Conservation (phyloP, 2,888 invertebrate species). For the Synergus laeviventris region DNA sequence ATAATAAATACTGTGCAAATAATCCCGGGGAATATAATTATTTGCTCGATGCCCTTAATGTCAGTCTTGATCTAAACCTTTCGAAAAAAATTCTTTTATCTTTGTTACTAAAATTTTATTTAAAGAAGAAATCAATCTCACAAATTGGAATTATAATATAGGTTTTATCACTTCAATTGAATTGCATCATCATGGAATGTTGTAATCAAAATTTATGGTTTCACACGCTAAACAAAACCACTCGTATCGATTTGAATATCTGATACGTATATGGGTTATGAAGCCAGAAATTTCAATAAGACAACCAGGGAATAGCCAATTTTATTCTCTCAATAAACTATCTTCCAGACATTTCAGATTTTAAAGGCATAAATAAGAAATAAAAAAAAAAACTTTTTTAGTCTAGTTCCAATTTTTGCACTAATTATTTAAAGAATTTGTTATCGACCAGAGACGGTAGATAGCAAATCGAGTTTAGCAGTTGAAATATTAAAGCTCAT, state of each 20-base stretch:
- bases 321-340: not conserved
- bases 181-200: not conserved
- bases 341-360: not conserved
- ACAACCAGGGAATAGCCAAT: not conserved
- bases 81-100: too few species aligned
- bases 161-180: not conserved
- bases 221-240: not conserved
- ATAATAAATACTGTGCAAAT: too few species aligned
- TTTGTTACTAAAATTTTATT: too few species aligned
- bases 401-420: not conserved
- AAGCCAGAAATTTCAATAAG: too few species aligned
- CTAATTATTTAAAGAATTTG: slow-evolving; percentile 2
- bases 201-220: not conserved
- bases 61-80: too few species aligned
- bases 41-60: too few species aligned
- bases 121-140: too few species aligned
- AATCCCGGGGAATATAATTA: too few species aligned
- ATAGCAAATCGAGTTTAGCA: not conserved
- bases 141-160: too few species aligned
- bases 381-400: not conserved
- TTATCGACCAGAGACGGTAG: not conserved
- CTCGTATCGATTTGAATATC: not conserved
- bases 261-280: not conserved
- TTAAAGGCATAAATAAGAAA: not conserved
- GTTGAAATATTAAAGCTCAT: slow-evolving; percentile 23